Evolutionary conservation across 1,140 invertebrate genomes (phyloP), one percentile per base, ranked within the genome.

Genomic region (Prorops nasuta): DNA sequence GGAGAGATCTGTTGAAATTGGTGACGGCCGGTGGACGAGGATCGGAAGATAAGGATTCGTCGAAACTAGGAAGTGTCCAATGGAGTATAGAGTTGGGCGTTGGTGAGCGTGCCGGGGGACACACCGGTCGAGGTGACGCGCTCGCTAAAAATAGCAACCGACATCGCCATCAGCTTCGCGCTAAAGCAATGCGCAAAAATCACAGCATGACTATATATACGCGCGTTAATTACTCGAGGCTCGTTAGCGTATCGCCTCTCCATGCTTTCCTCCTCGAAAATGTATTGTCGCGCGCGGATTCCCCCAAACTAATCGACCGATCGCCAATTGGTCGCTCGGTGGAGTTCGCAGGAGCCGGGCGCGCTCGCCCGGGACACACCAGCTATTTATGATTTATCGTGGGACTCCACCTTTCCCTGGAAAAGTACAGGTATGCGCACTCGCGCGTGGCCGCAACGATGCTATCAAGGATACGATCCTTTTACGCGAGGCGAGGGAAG

Each of bases 111-210:
- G 21, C 51, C 65, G 66, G 62, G 64, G 55, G 58, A 54, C 53
- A 64, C 62, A 67, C 66, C 59, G 62, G 66, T 70, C 65, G 61
- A 65, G 61, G 63, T 72, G 66, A 72, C 58, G 67, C 60, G 68
- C 59, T 42, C 70, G 72, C 72, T 75, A 74, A 71, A 75, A 75
- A 74, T 74, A 72, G 58, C 57, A 46, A 55, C 24, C 58, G 64
- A 61, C 53, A 57, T 51, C 58, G 47, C 45, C 53, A 60, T 51
- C 51, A 49, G 58, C 57, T n/a, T n/a, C n/a, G n/a, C n/a, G n/a
- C n/a, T n/a, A n/a, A n/a, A n/a, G n/a, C n/a, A n/a, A n/a, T n/a
- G n/a, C n/a, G n/a, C n/a, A n/a, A n/a, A n/a, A n/a, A n/a, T n/a
- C n/a, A n/a, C n/a, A n/a, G n/a, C n/a, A n/a, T n/a, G n/a, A n/a